Evolutionary conservation across 2,113 vertebrate genomes (phyloP).

Genomic region (Proterorhinus semilunaris): DNA sequence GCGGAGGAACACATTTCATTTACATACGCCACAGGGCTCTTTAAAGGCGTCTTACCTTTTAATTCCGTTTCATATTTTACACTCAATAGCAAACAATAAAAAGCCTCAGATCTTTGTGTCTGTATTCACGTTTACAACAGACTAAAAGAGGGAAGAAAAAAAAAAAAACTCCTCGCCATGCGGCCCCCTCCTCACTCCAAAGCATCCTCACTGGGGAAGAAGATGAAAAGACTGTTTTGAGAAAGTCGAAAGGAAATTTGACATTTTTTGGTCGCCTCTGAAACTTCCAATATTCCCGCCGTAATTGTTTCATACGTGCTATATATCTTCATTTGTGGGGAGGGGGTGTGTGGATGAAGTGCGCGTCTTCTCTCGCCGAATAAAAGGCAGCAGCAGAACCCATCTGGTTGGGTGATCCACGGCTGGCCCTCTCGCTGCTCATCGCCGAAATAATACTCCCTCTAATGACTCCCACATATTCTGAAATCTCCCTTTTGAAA

Average conservation of each 20-base stretch:
- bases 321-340: slow-evolving; percentile 90
- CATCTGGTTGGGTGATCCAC: slow-evolving; percentile 98
- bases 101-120: slow-evolving; percentile 70
- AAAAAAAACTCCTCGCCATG: slow-evolving; percentile 4
- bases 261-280: slow-evolving; percentile 95
- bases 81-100: slow-evolving; percentile 62
- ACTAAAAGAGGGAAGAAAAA: slow-evolving; percentile 1
- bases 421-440: slow-evolving; percentile 97
- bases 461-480: slow-evolving; percentile 99
- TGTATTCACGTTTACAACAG: slow-evolving; percentile 65
- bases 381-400: slow-evolving; percentile 95
- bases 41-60: slow-evolving; percentile 71
- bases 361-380: slow-evolving; percentile 77
- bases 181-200: slow-evolving; percentile 20
- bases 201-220: slow-evolving; percentile 57
- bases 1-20: slow-evolving; percentile 68
- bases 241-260: slow-evolving; percentile 87
- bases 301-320: slow-evolving; percentile 96
- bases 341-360: slow-evolving; percentile 56
- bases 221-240: slow-evolving; percentile 78
- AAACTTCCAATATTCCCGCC: slow-evolving; percentile 92
- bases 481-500: slow-evolving; percentile 99
- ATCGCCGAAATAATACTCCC: slow-evolving; percentile 99
- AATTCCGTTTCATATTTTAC: slow-evolving; percentile 72
- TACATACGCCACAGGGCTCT: slow-evolving; percentile 62